These are phyloP conservation scores for Zophobas morio DNA, from an alignment of 1,140 invertebrate species.

Conservation along the genomic window DNA sequence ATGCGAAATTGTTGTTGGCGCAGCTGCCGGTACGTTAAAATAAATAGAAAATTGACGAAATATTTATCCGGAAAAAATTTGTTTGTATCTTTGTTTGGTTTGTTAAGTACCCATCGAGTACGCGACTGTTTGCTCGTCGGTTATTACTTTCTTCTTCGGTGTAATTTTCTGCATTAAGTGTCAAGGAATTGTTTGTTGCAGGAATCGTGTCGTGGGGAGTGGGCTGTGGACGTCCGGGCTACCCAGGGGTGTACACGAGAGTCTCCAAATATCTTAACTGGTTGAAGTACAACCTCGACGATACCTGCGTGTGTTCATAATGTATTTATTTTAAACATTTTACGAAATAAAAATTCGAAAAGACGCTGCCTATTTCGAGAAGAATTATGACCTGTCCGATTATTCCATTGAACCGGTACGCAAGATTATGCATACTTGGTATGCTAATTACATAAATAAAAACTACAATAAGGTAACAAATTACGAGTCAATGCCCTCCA, in stretches of 20 bases:
- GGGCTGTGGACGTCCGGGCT: conserved; percentile 75
- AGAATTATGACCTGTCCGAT: no score
- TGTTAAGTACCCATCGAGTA: neutral
- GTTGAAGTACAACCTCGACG: conserved; percentile 75
- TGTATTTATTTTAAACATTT: conserved; percentile 33
- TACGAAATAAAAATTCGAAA: no score
- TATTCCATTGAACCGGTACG: conserved; percentile 27
- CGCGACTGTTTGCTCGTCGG: neutral
- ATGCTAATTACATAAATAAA: conserved; percentile 21
- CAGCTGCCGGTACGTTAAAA: neutral
- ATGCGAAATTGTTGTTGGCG: neutral
- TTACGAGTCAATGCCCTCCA: conserved; percentile 28
- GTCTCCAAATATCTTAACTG: conserved; percentile 78
- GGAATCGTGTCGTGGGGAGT: conserved; percentile 80
- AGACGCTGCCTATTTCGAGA: no score
- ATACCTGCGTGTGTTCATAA: conserved; percentile 73
- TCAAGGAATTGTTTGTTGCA: conserved; percentile 58
- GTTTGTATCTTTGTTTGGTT: no score
- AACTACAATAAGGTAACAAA: conserved; percentile 6
- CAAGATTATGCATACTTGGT: neutral
- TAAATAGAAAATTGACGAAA: conserved; percentile 15
- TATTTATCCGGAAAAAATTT: no score
- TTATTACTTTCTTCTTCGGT: neutral
- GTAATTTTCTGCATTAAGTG: no score
- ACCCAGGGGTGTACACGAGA: conserved; percentile 81